Percentiles rank a stretch among this genome's conserved stretches.
Evolutionary conservation across 2,113 vertebrate genomes (phyloP).

Genomic region (Hypomesus transpacificus): DNA sequence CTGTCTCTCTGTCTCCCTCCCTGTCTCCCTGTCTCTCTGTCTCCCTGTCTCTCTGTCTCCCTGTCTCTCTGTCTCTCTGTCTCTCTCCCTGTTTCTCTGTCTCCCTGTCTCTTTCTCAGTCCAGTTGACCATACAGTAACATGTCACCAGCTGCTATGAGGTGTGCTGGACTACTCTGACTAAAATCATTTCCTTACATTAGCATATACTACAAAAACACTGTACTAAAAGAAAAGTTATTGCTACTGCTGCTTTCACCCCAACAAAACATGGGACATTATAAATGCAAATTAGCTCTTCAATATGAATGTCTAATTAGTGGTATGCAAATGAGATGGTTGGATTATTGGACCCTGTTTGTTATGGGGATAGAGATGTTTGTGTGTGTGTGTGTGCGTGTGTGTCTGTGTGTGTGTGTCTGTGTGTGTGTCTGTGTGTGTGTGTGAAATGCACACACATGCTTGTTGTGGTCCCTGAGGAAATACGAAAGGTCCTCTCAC

Average conservation of each 20-base stretch:
- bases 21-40: slow-evolving; percentile 11
- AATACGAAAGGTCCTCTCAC: slow-evolving; percentile 13
- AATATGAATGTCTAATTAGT: slow-evolving; percentile 73
- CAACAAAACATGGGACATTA: slow-evolving; percentile 59
- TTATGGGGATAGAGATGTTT: slow-evolving; percentile 55
- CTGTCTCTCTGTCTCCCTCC: too few species aligned
- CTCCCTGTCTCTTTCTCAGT: slow-evolving; percentile 7
- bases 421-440: not conserved
- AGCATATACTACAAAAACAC: slow-evolving; percentile 60
- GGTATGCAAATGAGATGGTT: slow-evolving; percentile 69
- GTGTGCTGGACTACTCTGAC: slow-evolving; percentile 25
- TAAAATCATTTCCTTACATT: slow-evolving; percentile 55
- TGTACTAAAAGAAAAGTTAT: slow-evolving; percentile 63
- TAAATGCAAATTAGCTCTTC: slow-evolving; percentile 71
- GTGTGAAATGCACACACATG: not conserved
- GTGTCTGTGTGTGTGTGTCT: not conserved
- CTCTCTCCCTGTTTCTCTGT: not conserved
- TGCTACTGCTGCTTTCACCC: slow-evolving; percentile 53
- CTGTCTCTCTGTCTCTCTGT: slow-evolving; percentile 11
- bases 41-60: slow-evolving; percentile 14
- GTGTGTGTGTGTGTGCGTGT: not conserved
- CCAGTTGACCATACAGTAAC: too few species aligned
- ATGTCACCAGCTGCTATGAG: too few species aligned
- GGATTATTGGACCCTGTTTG: slow-evolving; percentile 65
- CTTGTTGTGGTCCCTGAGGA: slow-evolving; percentile 36